These are phyloP conservation scores for Ateles fusciceps DNA, from an alignment of 2,797 vertebrate genomes.

Conservation along the genomic window DNA sequence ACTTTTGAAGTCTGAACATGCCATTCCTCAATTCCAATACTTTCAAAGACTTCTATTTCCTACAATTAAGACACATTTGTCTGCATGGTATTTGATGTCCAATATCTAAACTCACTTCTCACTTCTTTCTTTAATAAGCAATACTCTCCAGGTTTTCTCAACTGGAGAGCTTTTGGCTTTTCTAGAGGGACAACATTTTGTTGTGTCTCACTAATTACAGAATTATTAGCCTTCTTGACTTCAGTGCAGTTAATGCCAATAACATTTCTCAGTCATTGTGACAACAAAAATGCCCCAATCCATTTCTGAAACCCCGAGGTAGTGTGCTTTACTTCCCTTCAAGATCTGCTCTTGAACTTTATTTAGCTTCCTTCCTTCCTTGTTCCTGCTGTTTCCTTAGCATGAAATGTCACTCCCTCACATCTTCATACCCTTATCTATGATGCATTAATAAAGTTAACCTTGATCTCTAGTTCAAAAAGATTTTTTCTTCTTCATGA, in stretches of 20 bases:
- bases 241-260: not conserved
- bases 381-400: not conserved
- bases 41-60: not conserved
- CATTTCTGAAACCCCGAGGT: not conserved
- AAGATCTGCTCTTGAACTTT: not conserved
- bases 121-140: not conserved
- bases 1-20: not conserved
- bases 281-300: not conserved
- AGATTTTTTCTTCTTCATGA: not conserved
- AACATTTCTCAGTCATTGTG: not conserved
- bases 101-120: not conserved
- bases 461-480: conserved; percentile 3
- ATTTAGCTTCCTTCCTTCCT: not conserved
- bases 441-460: not conserved
- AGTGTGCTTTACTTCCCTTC: not conserved
- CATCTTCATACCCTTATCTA: not conserved
- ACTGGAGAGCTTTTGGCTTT: not conserved
- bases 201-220: not conserved
- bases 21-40: not conserved
- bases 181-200: not conserved
- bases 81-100: not conserved
- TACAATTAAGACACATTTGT: not conserved
- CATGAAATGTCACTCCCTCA: not conserved
- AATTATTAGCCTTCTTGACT: not conserved
- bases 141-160: not conserved